Evolutionary conservation across 1,140 invertebrate genomes (phyloP).

Genomic region (Drosophila asahinai): DNA sequence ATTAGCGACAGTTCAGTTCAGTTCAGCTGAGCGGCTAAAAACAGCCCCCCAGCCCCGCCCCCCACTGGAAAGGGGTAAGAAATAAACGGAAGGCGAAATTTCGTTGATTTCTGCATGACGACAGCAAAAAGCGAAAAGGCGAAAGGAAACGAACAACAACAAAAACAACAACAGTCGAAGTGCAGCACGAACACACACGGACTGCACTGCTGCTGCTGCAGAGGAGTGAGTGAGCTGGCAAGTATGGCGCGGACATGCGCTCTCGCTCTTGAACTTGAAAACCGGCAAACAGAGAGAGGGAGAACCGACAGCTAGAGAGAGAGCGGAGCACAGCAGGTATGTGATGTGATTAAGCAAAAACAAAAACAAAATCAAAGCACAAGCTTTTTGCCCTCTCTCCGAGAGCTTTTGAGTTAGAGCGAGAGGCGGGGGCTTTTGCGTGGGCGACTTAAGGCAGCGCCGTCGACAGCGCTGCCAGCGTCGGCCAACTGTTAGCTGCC

Average conservation of each 20-base stretch:
- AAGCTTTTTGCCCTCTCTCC: conserved; percentile 7
- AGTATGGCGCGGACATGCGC: conserved; percentile 78
- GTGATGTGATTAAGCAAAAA: conserved; percentile 2
- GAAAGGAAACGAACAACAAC: conserved; percentile 7
- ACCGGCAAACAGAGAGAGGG: conserved; percentile 39
- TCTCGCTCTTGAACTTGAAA: conserved; percentile 81
- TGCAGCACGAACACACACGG: conserved; percentile 33
- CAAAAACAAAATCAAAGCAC: conserved; percentile 27
- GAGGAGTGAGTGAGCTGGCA: conserved; percentile 20
- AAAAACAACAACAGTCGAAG: conserved; percentile 47
- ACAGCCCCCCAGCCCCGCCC: background rate
- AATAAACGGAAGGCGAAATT: conserved; percentile 24
- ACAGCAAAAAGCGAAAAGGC: conserved; percentile 64
- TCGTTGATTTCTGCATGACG: conserved; percentile 69
- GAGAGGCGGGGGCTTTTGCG: conserved; percentile 64
- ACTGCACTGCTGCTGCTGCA: conserved; percentile 6
- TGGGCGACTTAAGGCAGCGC: conserved; percentile 69
- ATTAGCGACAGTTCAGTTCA: conserved; percentile 75
- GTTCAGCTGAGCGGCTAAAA: conserved; percentile 26
- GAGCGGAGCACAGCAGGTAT: conserved; percentile 29
- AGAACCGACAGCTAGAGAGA: conserved; percentile 7
- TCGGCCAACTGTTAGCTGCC: conserved; percentile 75
- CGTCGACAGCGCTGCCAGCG: conserved; percentile 46
- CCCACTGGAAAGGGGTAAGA: conserved; percentile 15
- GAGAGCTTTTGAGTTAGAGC: conserved; percentile 9